Percentiles rank a stretch among this genome's conserved stretches.
phyloP scores from a whole-genome alignment of 2,113 vertebrate species.

The Pollimyrus isidori region DNA sequence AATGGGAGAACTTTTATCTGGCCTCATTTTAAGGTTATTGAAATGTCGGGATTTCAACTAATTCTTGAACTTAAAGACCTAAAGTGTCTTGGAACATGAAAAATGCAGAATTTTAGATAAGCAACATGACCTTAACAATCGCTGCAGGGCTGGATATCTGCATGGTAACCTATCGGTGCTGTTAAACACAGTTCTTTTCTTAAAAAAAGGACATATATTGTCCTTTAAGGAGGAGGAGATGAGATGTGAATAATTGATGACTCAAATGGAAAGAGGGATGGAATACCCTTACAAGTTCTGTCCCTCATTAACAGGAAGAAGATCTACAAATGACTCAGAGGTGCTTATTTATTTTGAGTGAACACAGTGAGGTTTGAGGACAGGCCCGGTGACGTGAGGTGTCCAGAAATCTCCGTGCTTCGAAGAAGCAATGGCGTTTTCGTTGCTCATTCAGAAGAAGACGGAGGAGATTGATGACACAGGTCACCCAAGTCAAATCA shows the following conservation, averaged over 20 bases:
- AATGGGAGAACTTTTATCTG: background rate
- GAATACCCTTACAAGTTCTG: background rate
- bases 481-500: slow-evolving; percentile 63
- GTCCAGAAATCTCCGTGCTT: background rate
- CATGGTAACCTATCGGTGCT: background rate
- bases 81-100: background rate
- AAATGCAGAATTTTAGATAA: background rate
- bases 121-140: background rate
- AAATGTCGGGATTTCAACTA: background rate
- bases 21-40: background rate
- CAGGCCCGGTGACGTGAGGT: background rate
- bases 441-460: background rate
- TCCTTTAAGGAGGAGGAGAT: background rate
- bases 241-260: background rate
- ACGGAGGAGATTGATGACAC: slow-evolving; percentile 54
- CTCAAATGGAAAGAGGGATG: background rate
- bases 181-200: background rate
- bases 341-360: background rate
- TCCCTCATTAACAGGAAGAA: background rate
- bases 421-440: background rate
- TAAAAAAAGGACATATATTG: background rate
- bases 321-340: background rate
- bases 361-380: background rate
- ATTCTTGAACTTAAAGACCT: background rate
- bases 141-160: background rate